Evolutionary conservation across 1,140 invertebrate genomes (phyloP).

Genomic region (Dryas iulia): DNA sequence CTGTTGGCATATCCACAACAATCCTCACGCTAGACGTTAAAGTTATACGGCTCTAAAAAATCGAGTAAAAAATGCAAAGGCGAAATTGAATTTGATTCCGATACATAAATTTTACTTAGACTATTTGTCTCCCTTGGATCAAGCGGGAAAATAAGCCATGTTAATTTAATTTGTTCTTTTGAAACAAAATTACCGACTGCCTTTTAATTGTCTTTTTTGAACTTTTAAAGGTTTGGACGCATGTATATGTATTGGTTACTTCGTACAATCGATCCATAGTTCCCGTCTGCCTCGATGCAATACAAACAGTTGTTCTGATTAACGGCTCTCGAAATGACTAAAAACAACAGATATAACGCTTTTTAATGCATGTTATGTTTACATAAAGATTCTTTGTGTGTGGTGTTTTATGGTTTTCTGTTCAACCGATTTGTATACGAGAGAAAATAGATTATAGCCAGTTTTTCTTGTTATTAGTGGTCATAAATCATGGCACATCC

Average conservation of each 20-base stretch:
- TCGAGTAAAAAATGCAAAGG: conserved; percentile 74
- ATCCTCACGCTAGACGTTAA: conserved; percentile 42
- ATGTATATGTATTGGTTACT: conserved; percentile 13
- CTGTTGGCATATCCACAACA: conserved; percentile 43
- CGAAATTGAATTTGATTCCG: conserved; percentile 79
- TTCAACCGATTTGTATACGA: conserved; percentile 78
- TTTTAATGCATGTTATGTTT: conserved; percentile 78
- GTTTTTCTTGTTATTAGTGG: conserved; percentile 78
- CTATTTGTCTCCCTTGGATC: conserved; percentile 74
- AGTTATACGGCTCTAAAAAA: conserved; percentile 64
- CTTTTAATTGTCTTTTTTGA: conserved; percentile 62
- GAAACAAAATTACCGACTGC: conserved; percentile 55
- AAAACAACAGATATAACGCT: conserved; percentile 78
- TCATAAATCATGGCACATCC: conserved; percentile 75
- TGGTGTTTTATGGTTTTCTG: conserved; percentile 79
- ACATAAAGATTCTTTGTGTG: conserved; percentile 80
- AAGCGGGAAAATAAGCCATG: conserved; percentile 69
- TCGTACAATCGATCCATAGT: conserved; percentile 57
- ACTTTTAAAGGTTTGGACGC: background rate
- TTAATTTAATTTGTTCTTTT: conserved; percentile 74
- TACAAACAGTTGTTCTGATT: conserved; percentile 68
- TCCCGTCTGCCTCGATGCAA: conserved; percentile 49
- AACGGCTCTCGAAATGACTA: conserved; percentile 78
- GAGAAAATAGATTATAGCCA: conserved; percentile 79
- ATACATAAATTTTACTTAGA: conserved; percentile 79